Evolutionary conservation across 2,113 vertebrate genomes (phyloP).

Genomic region (Lamprotornis superbus): DNA sequence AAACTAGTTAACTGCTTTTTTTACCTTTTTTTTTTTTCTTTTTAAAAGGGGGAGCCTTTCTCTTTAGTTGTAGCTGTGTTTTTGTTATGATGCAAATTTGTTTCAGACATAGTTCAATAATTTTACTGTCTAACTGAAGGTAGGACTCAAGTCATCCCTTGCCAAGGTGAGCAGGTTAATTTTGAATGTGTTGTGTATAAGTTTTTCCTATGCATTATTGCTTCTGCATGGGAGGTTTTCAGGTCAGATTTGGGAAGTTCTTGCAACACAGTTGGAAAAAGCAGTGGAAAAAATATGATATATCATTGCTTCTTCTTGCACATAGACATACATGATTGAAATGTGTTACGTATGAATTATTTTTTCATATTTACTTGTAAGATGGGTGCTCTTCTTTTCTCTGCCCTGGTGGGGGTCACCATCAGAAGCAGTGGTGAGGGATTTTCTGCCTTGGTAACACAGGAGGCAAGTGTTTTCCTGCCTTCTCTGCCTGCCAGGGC

Average conservation of each 20-base stretch:
- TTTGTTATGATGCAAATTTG: neutral
- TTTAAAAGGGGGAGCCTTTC: fast-evolving
- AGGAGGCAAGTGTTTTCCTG: neutral
- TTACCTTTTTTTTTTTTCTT: neutral
- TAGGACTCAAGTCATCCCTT: neutral
- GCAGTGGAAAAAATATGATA: neutral
- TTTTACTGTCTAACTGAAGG: neutral
- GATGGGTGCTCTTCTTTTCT: neutral
- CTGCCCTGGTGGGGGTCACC: neutral
- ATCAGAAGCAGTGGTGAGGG: neutral
- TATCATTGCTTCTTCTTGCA: neutral
- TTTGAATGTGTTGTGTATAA: neutral
- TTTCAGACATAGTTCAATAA: neutral
- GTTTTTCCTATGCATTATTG: neutral
- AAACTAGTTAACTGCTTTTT: neutral
- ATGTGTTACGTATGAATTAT: neutral
- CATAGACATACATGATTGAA: neutral
- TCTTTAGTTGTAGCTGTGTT: neutral
- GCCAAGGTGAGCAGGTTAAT: neutral
- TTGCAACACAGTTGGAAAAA: neutral
- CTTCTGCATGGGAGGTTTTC: neutral
- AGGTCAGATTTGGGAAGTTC: neutral
- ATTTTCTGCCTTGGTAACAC: neutral
- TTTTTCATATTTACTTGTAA: neutral
- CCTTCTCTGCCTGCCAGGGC: neutral